Base-by-base conservation (phyloP, 1,140 invertebrate species). In the Steinernema khuongi region DNA sequence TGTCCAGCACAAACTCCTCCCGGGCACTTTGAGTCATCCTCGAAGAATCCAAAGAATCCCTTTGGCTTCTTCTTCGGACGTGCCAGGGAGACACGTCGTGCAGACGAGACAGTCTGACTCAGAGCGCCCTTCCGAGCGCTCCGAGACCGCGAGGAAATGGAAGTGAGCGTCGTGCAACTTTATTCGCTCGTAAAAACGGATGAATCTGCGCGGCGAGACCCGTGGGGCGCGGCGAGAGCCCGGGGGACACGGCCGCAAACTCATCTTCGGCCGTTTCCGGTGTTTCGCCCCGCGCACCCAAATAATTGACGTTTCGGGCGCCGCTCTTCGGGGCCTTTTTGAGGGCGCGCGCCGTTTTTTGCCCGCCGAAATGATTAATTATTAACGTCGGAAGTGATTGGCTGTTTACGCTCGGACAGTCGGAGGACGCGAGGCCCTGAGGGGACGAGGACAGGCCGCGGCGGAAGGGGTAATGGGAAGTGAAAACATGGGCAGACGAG, bases 211-310 rank as follows among this genome's bases (percentile, higher is more conserved):
- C 50, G 50, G 2, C 4, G 19, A 60, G 14, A n/a, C 50, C 50
- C 14, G 4, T 60, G 50, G 50, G 50, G 26, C 7, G 14, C 14
- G 26, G 26, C 4, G 22, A 14, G 36, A 41, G n/a, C 7, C 36
- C 7, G 50, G 26, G 19, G 14, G 50, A 22, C 50, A 60, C 50
- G 26, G n/a, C 7, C 36, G n/a, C 7, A n/a, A 41, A 60, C 50
- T 60, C 50, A 60, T 60, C 50, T 60, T 60, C 50, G 50, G 22
- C 4, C 50, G 50, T 60, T 60, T 60, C 50, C 50, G 50, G 50
- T 60, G 50, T 60, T 60, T 60, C 50, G 50, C 50, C 50, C 26
- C 11, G 50, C 26, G 50, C 50, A 26, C 11, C 50, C 50, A 60
- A 60, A 60, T 60, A 60, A 60, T 60, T 60, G 50, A 60, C 50